A percentile compares a stretch with the other conserved stretches of the same genome.
phyloP scores from a whole-genome alignment of 2,888 invertebrate species.

The Beris morrisii region DNA sequence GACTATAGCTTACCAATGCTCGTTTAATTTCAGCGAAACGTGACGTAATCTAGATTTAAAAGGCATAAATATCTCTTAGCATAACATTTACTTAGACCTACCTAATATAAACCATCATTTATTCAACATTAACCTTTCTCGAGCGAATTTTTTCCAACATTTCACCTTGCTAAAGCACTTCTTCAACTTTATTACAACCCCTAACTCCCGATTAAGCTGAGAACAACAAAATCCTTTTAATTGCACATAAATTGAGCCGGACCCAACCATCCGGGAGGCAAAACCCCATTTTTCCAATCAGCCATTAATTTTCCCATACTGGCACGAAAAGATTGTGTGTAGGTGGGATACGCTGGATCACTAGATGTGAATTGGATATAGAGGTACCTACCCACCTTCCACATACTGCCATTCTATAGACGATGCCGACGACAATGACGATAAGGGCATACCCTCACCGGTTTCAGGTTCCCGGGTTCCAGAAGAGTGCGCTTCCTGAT shows the following conservation, averaged over 20 bases:
- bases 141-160: constrained; percentile 21
- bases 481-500: constrained; percentile 35
- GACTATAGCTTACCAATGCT: too few relatives aligned
- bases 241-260: constrained; percentile 39
- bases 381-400: too few relatives aligned
- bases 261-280: constrained; percentile 27
- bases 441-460: constrained; percentile 28
- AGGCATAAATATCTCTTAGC: too few relatives aligned
- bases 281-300: constrained; percentile 38
- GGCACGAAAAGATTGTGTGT: constrained; percentile 18
- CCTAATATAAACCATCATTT: constrained; percentile 16
- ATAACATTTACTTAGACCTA: too few relatives aligned
- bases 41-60: too few relatives aligned
- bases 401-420: too few relatives aligned
- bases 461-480: constrained; percentile 28
- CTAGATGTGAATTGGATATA: too few relatives aligned
- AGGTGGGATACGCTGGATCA: constrained; percentile 2
- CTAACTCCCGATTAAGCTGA: constrained; percentile 38
- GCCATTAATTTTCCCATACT: constrained; percentile 36
- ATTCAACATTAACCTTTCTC: constrained; percentile 1
- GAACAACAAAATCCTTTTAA: constrained; percentile 40
- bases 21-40: too few relatives aligned
- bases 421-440: constrained; percentile 24
- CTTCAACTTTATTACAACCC: constrained; percentile 32
- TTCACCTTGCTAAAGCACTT: constrained; percentile 17